Conservation (phyloP, 2,888 invertebrate genomes). For the Plutella xylostella region DNA sequence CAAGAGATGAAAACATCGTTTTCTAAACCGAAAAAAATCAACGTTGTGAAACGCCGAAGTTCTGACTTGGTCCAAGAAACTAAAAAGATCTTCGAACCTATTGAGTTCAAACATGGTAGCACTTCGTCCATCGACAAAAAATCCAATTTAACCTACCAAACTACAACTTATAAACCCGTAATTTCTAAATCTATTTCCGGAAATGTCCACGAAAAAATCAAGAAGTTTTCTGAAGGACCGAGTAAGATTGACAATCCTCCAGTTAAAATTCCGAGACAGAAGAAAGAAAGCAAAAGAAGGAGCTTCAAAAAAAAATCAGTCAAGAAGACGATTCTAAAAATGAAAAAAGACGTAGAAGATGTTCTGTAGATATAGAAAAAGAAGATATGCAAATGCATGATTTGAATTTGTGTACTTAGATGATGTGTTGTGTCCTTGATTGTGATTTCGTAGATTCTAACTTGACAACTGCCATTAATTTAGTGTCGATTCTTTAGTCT, state of each 20-base stretch:
- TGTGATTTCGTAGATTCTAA: neutral
- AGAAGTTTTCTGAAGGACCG: constrained; percentile 41
- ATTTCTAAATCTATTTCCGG: constrained; percentile 39
- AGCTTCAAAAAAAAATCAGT: constrained; percentile 46
- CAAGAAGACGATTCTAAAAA: constrained; percentile 40
- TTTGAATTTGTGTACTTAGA: neutral
- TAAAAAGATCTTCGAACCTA: constrained; percentile 45
- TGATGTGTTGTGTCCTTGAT: neutral
- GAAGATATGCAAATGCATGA: neutral
- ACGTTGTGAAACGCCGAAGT: constrained; percentile 5
- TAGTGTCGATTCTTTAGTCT: no score
- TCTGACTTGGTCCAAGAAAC: constrained; percentile 38
- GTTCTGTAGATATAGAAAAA: constrained; percentile 28
- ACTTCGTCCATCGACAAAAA: constrained; percentile 33
- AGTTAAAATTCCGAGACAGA: constrained; percentile 36
- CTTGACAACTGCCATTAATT: no score
- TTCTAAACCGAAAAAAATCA: neutral
- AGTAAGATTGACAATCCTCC: constrained; percentile 37
- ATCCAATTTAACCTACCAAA: constrained; percentile 25
- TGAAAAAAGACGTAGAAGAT: constrained; percentile 57
- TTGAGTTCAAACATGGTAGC: constrained; percentile 31
- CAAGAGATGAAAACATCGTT: constrained; percentile 32
- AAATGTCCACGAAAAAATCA: constrained; percentile 58
- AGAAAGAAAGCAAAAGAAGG: constrained; percentile 28
- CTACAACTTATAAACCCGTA: constrained; percentile 23